phyloP scores from a whole-genome alignment of 2,888 invertebrate genomes.

The Cosmorhoe ocellata region DNA sequence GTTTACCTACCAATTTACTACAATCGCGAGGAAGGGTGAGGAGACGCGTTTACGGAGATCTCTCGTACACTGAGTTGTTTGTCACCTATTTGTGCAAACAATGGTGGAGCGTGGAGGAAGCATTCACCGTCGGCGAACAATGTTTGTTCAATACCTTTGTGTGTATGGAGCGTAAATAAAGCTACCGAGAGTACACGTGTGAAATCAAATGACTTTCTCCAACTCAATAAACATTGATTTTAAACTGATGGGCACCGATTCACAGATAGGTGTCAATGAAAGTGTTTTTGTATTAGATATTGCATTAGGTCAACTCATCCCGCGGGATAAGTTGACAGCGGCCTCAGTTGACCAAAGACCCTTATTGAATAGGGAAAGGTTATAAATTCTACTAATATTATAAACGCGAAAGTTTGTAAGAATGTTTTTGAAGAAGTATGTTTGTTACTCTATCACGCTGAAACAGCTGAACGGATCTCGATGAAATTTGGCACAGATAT shows the following conservation, averaged over 20 bases:
- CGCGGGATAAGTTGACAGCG: no score
- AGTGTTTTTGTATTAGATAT: slow-evolving; percentile 5
- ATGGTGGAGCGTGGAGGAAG: slow-evolving; percentile 45
- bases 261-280: slow-evolving; percentile 8
- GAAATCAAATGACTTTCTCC: slow-evolving; percentile 26
- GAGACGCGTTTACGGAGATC: slow-evolving; percentile 54
- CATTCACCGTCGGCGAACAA: slow-evolving; percentile 34
- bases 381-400: no score
- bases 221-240: slow-evolving; percentile 26
- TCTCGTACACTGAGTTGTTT: slow-evolving; percentile 45
- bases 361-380: no score
- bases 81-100: slow-evolving; percentile 63
- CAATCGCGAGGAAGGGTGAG: slow-evolving; percentile 50
- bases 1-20: slow-evolving; percentile 54
- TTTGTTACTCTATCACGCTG: no score
- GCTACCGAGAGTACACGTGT: slow-evolving; percentile 19
- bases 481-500: no score
- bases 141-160: slow-evolving; percentile 47
- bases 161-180: slow-evolving; percentile 13
- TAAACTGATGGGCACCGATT: slow-evolving; percentile 16
- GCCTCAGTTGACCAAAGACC: no score
- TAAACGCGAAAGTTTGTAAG: no score
- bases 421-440: no score
- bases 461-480: no score
- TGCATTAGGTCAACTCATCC: no score